Evolutionary conservation across 2,888 invertebrate genomes (phyloP).

Genomic region (Bombylius major): DNA sequence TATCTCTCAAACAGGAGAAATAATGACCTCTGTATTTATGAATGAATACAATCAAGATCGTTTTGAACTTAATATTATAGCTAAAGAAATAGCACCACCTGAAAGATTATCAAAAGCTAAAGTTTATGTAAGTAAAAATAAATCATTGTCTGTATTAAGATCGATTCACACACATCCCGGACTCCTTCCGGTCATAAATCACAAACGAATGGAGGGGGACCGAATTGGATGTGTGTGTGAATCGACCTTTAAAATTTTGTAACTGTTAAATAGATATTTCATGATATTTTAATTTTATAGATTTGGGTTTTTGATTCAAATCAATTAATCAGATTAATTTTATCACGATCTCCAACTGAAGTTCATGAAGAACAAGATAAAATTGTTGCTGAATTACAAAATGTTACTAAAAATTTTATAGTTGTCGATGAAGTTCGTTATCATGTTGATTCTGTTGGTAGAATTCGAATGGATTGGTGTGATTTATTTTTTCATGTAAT

Average conservation of each 20-base stretch:
- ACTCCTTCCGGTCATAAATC: not conserved
- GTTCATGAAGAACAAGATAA: conserved; percentile 58
- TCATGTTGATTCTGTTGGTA: conserved; percentile 48
- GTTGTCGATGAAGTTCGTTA: conserved; percentile 68
- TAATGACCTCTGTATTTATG: conserved; percentile 62
- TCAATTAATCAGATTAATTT: conserved; percentile 69
- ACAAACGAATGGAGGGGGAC: too few species aligned
- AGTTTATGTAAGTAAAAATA: conserved; percentile 52
- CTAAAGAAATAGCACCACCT: conserved; percentile 67
- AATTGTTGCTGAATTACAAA: conserved; percentile 57
- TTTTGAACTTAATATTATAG: conserved; percentile 71
- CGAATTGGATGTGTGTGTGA: too few species aligned
- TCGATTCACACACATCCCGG: too few species aligned
- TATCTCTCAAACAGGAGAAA: conserved; percentile 32
- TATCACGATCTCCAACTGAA: conserved; percentile 68
- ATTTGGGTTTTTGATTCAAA: conserved; percentile 83
- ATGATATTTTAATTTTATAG: conserved; percentile 36
- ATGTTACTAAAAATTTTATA: conserved; percentile 62
- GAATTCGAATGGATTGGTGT: conserved; percentile 50
- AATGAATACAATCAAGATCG: conserved; percentile 81
- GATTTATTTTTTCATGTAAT: conserved; percentile 78
- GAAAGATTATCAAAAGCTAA: conserved; percentile 62
- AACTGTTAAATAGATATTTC: too few species aligned
- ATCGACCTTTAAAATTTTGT: not conserved
- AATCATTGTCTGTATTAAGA: not conserved